Base-by-base conservation (phyloP, 1,140 invertebrate genomes). In the Drosophila pseudoobscura region DNA sequence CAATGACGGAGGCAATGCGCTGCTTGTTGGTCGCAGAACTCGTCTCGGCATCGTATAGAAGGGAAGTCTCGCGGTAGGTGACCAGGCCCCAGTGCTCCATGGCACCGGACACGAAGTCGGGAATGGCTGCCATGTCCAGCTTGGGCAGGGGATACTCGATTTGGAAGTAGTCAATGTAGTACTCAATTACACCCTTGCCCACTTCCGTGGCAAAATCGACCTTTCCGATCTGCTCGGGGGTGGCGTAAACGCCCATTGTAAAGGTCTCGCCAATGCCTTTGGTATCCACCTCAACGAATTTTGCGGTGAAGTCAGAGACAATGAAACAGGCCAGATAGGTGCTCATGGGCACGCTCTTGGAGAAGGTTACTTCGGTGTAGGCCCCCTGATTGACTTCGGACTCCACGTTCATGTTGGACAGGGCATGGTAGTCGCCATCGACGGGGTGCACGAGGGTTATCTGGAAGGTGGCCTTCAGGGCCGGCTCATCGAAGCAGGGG, bases 401-500 rank as follows among this genome's bases (percentile, higher is more conserved):
- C 1, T 51, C 55, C 50, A 91, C 90, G 90, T 93, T 92, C 96
- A 97, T 97, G 89, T 97, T 97, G 1, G 96, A 97, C 13, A 98
- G 92, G 2, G 96, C 95, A 56, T 93, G 93, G 82, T 97, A 96
- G 45, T 92, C 91, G n/a, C 93, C 87, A 0, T 75, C 78, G 15
- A 90, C 91, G 0, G 96, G 96, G 89, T 95, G 94, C 2, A 96
- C 94, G 4, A 99, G 87, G 13, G 94, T 94, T 6, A 98, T 94
- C 31, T 94, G 94, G 92, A 96, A 99, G 63, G 95, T 95, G 1
- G 98, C 97, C 93, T 99, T 99, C 80, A 98, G 95, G 13, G 95
- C 94, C 0, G 98, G 98, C 91, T 99, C 98, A 92, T 99, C 98
- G 90, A 98, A 98, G 91, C 98, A 99, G 0, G 98, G 98, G 80